Base-by-base conservation (phyloP, 2,797 vertebrate species). In the Acipenser transmontanus region DNA sequence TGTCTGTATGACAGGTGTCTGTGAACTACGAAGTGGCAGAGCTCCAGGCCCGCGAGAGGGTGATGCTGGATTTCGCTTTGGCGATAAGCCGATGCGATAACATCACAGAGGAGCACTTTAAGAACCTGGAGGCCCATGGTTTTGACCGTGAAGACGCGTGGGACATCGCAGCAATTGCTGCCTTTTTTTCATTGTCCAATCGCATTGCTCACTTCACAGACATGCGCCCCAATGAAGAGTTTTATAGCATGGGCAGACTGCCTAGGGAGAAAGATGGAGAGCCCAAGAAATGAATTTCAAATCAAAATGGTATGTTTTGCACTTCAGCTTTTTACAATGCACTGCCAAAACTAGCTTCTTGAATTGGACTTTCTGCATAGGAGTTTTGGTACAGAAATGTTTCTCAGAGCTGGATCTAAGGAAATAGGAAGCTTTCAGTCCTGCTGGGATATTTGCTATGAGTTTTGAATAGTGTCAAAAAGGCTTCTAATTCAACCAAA, bases 141-240 rank as follows among this genome's bases (percentile, higher is more conserved):
- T 93, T 97, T 63, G 86, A 91, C 72, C 78, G 70, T 0, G 93
- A 97, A 73, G 92, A 94, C 1, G 87, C 88, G 61, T 95, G 93
- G 93, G 93, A 94, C 76, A 93, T 93, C 10, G 89, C 82, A 10
- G 81, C 87, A 71, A 84, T 95, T 34, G 69, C 91, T 7, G 89
- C 90, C 7, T 96, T 95, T 74, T 95, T 93, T 59, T 88, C 91
- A n/a, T 87, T 93, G 90, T 92, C 91, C 50, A 95, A 92, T 70
- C 78, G 84, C 0, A 79, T 97, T 10, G 88, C 90, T n/a, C 91
- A 93, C 66, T 78, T 92, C 47, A 84, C 88, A 0, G 88, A 82
- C 79, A 82, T 94, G 82, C 83, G 78, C 70, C 93, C 92, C 5
- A 96, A 95, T 66, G 0, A 67, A 1, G 91, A 94, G 64, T 97